A percentile compares a stretch with the other conserved stretches of the same genome.
These are phyloP conservation scores for Leptinotarsa haldemani DNA, from an alignment of 2,888 invertebrate genomes.

Conservation along the genomic window DNA sequence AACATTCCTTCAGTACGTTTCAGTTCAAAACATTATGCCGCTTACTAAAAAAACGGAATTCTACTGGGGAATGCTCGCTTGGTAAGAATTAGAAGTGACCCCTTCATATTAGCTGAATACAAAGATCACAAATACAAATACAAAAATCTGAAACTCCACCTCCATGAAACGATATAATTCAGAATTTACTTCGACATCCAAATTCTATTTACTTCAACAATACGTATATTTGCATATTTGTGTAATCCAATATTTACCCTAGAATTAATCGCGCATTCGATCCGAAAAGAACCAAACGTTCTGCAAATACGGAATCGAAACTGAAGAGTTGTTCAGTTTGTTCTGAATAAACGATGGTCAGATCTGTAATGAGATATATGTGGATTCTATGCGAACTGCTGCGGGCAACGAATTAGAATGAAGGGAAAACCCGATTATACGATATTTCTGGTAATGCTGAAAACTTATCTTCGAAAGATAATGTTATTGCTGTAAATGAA, in stretches of 20 bases:
- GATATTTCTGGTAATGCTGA: no score
- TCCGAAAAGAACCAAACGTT: slow-evolving; percentile 33
- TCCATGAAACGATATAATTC: background rate
- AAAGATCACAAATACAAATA: no score
- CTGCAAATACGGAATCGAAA: slow-evolving; percentile 60
- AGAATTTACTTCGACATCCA: background rate
- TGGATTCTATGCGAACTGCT: slow-evolving; percentile 49
- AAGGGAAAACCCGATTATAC: background rate
- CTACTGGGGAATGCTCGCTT: background rate
- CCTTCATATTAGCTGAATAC: background rate
- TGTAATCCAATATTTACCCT: background rate
- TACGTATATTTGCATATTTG: background rate
- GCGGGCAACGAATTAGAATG: slow-evolving; percentile 28
- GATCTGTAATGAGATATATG: slow-evolving; percentile 55
- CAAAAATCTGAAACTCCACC: no score
- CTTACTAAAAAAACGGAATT: background rate
- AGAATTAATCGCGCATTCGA: background rate
- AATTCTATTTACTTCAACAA: background rate
- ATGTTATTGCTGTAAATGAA: no score
- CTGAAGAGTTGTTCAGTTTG: slow-evolving; percentile 61
- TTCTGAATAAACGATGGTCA: slow-evolving; percentile 59
- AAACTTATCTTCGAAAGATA: no score
- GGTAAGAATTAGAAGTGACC: background rate
- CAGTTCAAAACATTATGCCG: background rate
- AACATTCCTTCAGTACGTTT: background rate